phyloP scores from a whole-genome alignment of 2,888 invertebrate genomes.

The Nemotelus pantherinus region DNA sequence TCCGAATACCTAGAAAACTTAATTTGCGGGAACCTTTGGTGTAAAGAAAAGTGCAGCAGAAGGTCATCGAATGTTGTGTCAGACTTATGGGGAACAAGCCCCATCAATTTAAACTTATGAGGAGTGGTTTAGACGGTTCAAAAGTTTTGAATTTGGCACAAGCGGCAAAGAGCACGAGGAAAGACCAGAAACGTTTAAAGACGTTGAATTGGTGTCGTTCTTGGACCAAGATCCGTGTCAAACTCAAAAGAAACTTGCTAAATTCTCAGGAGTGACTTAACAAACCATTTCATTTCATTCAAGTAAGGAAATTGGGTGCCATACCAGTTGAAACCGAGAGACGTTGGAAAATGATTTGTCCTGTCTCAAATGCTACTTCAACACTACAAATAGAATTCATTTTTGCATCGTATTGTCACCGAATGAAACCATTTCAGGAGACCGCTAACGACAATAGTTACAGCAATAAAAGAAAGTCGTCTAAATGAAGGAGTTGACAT shows the following conservation, averaged over 20 bases:
- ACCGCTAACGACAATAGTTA: too few species aligned
- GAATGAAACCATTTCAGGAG: too few species aligned
- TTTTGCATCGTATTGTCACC: neutral
- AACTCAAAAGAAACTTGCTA: neutral
- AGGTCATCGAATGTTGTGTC: constrained; percentile 10
- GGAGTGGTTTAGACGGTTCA: neutral
- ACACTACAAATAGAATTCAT: neutral
- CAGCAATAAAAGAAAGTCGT: too few species aligned
- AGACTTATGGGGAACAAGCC: neutral
- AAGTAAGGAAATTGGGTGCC: neutral
- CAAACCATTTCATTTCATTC: neutral
- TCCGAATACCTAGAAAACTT: too few species aligned
- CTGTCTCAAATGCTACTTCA: neutral
- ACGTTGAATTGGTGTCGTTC: neutral
- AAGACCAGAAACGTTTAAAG: neutral
- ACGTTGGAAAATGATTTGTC: neutral
- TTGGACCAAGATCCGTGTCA: neutral
- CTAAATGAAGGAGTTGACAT: too few species aligned
- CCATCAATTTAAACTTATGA: neutral
- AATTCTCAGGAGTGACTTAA: neutral
- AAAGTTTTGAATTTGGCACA: neutral
- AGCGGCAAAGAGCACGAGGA: neutral
- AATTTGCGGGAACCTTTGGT: neutral
- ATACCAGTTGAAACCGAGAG: neutral
- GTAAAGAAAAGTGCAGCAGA: constrained; percentile 1